These are phyloP conservation scores for Sardinella longiceps DNA, from an alignment of 2,797 vertebrate species.

Conservation along the genomic window DNA sequence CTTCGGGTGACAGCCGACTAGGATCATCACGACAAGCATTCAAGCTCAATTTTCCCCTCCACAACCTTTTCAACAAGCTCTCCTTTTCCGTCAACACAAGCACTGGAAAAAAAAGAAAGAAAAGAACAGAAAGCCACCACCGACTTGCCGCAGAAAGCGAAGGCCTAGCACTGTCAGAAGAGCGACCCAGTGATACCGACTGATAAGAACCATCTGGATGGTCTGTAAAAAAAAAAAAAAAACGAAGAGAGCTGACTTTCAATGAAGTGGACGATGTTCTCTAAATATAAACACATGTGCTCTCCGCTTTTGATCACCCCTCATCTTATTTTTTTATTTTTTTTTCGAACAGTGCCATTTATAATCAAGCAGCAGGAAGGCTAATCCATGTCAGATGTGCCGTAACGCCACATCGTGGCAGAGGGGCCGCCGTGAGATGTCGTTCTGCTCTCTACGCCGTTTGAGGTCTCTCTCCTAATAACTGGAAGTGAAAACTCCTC, in stretches of 20 bases:
- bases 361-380: constrained; percentile 60
- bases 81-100: not conserved
- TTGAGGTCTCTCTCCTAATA: constrained; percentile 44
- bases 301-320: constrained; percentile 60
- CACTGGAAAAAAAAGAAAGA: constrained; percentile 50
- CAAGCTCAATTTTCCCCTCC: constrained; percentile 44
- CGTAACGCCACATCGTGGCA: constrained; percentile 42
- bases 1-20: constrained; percentile 40
- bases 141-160: constrained; percentile 56
- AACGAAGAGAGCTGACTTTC: constrained; percentile 42
- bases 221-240: constrained; percentile 6
- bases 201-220: constrained; percentile 57
- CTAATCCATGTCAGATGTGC: constrained; percentile 66
- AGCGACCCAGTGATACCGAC: constrained; percentile 56
- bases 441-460: constrained; percentile 36
- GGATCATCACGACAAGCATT: constrained; percentile 40
- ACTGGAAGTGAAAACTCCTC: constrained; percentile 34
- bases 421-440: constrained; percentile 36
- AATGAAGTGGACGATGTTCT: constrained; percentile 52
- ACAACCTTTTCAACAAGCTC: constrained; percentile 43
- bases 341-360: constrained; percentile 56
- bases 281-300: constrained; percentile 65
- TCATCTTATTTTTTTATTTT: constrained; percentile 56
- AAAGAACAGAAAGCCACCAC: constrained; percentile 44
- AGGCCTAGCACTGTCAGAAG: constrained; percentile 58